These are phyloP conservation scores for Gorsachius magnificus DNA, from an alignment of 2,797 vertebrate genomes.

Conservation along the genomic window DNA sequence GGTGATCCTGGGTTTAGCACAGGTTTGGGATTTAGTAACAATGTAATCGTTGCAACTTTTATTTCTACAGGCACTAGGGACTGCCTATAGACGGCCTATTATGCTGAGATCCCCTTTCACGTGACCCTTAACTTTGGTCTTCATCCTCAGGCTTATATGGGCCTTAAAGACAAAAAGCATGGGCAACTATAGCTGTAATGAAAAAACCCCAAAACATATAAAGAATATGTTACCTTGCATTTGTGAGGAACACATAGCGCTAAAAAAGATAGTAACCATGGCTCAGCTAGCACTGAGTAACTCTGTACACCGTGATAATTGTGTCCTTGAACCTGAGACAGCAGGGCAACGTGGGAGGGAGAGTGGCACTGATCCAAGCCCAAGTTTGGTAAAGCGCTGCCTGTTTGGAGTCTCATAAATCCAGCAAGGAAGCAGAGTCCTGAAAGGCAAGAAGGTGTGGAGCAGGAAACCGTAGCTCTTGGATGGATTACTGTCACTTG, in stretches of 20 bases:
- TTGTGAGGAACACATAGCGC: background rate
- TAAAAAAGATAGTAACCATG: background rate
- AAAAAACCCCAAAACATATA: background rate
- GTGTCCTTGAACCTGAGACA: background rate
- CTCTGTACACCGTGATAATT: background rate
- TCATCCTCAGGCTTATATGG: background rate
- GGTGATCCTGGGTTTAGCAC: background rate
- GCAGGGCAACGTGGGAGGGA: background rate
- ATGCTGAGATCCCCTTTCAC: background rate
- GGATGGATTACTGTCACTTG: background rate
- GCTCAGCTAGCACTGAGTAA: background rate
- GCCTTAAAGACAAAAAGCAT: background rate
- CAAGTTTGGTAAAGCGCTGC: background rate
- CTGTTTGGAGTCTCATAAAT: background rate
- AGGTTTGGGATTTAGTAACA: background rate
- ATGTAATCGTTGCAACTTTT: background rate
- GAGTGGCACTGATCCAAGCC: background rate
- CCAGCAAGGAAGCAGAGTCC: background rate
- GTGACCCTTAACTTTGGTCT: background rate
- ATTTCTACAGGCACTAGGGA: background rate
- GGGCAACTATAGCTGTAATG: background rate
- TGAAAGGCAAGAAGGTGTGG: background rate
- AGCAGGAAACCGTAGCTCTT: background rate
- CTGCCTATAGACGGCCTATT: background rate
- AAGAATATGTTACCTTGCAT: background rate